Evolutionary conservation across 2,797 vertebrate genomes (phyloP).

Genomic region (Brachyalestes nurse): DNA sequence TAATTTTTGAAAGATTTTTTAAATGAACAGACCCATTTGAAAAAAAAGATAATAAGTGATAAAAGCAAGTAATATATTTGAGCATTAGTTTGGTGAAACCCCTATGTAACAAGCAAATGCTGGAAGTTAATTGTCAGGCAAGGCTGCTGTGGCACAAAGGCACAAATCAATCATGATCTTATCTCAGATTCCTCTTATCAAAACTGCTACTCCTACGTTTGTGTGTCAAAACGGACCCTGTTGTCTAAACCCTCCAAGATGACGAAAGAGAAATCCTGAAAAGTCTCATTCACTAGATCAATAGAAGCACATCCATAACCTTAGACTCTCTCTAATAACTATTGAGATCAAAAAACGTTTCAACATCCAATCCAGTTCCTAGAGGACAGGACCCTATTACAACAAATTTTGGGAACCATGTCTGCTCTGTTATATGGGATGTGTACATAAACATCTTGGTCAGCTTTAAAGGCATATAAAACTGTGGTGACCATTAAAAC

Average conservation of each 20-base stretch:
- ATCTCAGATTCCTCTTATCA: too few relatives aligned
- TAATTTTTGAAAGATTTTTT: not conserved
- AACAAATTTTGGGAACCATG: not conserved
- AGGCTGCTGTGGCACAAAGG: too few relatives aligned
- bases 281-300: constrained; percentile 1
- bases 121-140: too few relatives aligned
- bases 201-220: too few relatives aligned
- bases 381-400: not conserved
- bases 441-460: not conserved
- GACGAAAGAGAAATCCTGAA: constrained; percentile 22
- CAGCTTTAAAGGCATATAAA: not conserved
- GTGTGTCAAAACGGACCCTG: not conserved
- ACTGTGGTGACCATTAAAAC: not conserved
- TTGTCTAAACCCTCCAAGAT: not conserved
- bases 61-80: too few relatives aligned
- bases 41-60: too few relatives aligned
- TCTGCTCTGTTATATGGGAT: not conserved
- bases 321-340: not conserved
- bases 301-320: constrained; percentile 20
- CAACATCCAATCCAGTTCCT: not conserved
- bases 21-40: too few relatives aligned
- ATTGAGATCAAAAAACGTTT: not conserved
- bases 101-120: too few relatives aligned
- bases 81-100: too few relatives aligned
- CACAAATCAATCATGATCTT: not conserved